Percentiles rank a stretch among this genome's conserved stretches.
These are phyloP conservation scores for Hyposoter didymator DNA, from an alignment of 2,888 invertebrate genomes.

Conservation along the genomic window DNA sequence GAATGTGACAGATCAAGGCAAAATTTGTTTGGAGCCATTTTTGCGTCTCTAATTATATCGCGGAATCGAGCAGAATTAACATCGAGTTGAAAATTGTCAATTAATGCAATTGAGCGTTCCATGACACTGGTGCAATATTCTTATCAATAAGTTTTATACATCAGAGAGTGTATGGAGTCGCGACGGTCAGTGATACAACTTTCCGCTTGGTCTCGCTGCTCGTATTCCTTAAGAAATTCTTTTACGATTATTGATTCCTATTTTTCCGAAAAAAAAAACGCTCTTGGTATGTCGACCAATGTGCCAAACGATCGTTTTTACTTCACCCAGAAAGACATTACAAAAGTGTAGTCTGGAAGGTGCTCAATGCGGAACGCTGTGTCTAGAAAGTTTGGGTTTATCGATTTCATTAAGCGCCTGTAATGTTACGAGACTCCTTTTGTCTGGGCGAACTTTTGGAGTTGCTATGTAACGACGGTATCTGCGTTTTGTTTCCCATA, in stretches of 20 bases:
- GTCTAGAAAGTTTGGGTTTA: neutral
- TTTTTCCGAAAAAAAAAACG: neutral
- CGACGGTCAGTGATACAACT: neutral
- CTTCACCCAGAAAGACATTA: neutral
- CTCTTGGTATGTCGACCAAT: neutral
- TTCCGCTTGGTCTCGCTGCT: neutral
- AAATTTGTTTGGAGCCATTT: neutral
- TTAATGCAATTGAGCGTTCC: too few relatives aligned
- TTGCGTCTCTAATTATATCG: neutral
- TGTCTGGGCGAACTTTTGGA: neutral
- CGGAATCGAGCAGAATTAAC: neutral
- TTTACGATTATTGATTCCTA: neutral
- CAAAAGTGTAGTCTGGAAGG: neutral
- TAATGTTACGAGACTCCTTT: neutral
- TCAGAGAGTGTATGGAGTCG: neutral
- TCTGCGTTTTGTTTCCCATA: neutral
- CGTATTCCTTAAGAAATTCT: neutral
- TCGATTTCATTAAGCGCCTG: slow-evolving; percentile 9
- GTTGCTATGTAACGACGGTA: neutral
- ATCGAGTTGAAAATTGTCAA: neutral
- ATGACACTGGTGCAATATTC: too few relatives aligned
- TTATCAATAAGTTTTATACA: too few relatives aligned
- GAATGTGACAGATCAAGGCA: neutral
- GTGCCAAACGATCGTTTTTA: neutral
- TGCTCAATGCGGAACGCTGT: neutral